Conservation (phyloP, 2,113 vertebrate genomes). For the Hydrochoerus hydrochaeris region DNA sequence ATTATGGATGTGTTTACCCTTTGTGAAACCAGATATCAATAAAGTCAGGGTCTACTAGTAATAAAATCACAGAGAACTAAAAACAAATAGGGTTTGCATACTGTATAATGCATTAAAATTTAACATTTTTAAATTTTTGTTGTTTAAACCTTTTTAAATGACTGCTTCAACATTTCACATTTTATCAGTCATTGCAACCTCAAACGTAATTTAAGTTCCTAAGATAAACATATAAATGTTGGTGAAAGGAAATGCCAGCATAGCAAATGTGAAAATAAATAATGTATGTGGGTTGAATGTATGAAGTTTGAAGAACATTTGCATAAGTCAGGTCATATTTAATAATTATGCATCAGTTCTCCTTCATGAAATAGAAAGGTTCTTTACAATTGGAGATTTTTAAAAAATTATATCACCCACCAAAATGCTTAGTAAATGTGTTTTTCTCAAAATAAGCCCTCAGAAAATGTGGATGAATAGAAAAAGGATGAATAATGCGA, state of each 20-base stretch:
- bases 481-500: not conserved
- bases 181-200: not conserved
- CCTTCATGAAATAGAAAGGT: not conserved
- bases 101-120: not conserved
- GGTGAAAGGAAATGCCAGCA: not conserved
- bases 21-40: not conserved
- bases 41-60: not conserved
- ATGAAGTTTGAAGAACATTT: not conserved
- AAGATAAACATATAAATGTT: not conserved
- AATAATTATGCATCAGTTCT: not conserved
- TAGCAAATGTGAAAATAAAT: constrained; percentile 2
- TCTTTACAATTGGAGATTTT: not conserved
- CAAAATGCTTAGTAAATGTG: not conserved
- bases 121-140: not conserved
- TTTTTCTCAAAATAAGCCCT: constrained; percentile 12
- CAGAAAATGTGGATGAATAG: not conserved
- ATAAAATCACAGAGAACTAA: not conserved
- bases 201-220: constrained; percentile 18
- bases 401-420: not conserved
- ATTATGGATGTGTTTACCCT: not conserved
- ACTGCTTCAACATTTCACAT: not conserved
- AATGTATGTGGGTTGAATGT: not conserved
- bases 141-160: not conserved
- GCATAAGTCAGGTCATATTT: not conserved
- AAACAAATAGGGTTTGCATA: not conserved